Base-by-base conservation (phyloP, 2,797 vertebrate species). In the Scyliorhinus canicula region DNA sequence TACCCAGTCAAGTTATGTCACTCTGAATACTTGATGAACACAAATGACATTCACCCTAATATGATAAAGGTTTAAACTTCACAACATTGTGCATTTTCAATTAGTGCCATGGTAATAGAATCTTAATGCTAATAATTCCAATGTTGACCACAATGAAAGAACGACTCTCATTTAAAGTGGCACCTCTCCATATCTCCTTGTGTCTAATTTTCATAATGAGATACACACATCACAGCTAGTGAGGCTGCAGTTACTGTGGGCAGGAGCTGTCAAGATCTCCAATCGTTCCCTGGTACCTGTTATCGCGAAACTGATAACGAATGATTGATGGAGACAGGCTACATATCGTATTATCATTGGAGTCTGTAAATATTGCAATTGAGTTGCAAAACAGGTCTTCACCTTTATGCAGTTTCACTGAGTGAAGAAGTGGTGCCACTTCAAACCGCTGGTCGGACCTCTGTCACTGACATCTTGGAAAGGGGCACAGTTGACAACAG, bases 131-230 rank as follows among this genome's bases (percentile, higher is more conserved):
- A 82, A 82, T 82, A 82, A 82, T 47, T 82, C 77, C 40, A 47
- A 40, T 44, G 40, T 44, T 82, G 77, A 47, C 77, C 77, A 82
- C 77, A 82, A 82, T 82, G 77, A 24, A 82, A 40, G 19, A 82
- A 82, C 8, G 40, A 82, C 5, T 82, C 77, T 82, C 40, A 44
- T 86, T 52, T 86, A 86, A 55, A 31, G 26, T 50, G 50, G 50
- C 84, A 55, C 84, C 50, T 86, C 84, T 86, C 84, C 50, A 55
- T 52, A 9, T 55, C 24, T 50, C n/a, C n/a, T n/a, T n/a, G 50
- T 86, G 55, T 86, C 50, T 28, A 44, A 82, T 82, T 86, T 86
- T 86, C 84, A 86, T 24, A 82, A 82, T 86, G 50, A 86, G 50
- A 86, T 55, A 50, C 84, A 86, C 84, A 35, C 11, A 82, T 47